Evolutionary conservation across 1,140 invertebrate species (phyloP), one percentile per base, ranked within the genome.

Genomic region (Ylistrum balloti): DNA sequence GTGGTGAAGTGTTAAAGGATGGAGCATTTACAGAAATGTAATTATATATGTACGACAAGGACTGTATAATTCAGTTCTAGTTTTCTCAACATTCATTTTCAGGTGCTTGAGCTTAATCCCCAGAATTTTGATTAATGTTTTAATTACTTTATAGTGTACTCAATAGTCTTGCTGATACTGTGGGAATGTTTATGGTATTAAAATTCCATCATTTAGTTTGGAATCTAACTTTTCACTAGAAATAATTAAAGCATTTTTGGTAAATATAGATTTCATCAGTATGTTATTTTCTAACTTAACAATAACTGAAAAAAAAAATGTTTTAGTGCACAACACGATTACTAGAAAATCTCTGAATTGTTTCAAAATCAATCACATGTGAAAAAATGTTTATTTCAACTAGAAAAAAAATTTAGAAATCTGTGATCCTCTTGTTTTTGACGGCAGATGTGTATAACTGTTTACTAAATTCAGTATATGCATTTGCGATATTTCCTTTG

Each of bases 101-200:
- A 74, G 56, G 56, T 74, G 56, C 22, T 48, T n/a, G n/a, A 28
- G 56, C 56, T 74, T n/a, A 74, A 74, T 74, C 56, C 56, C 0
- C 28, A n/a, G 56, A 74, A 74, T 74, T 74, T 74, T 74, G n/a
- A 74, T 74, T 74, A 74, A 74, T 74, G 56, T 74, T 74, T 74
- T 74, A 74, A 74, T 74, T 74, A 74, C 5, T 28, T 74, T 45
- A 5, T 38, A 5, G 17, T 56, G 45, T 20, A 15, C 13, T 17
- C 3, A 3, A 56, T 17, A 56, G 56, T 5, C n/a, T 74, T 9
- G 28, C 5, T 74, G 7, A 5, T 17, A 28, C 56, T 74, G 11
- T 74, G 56, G 56, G 45, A 74, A n/a, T 5, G 56, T 74, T n/a
- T 9, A 74, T n/a, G 2, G 5, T 74, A 1, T 74, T 7, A 5